Evolutionary conservation across 37 sponge, comb jelly and placozoan genomes (phyloP), one percentile per base, ranked within the genome.

Genomic region (Hormiphora californensis): DNA sequence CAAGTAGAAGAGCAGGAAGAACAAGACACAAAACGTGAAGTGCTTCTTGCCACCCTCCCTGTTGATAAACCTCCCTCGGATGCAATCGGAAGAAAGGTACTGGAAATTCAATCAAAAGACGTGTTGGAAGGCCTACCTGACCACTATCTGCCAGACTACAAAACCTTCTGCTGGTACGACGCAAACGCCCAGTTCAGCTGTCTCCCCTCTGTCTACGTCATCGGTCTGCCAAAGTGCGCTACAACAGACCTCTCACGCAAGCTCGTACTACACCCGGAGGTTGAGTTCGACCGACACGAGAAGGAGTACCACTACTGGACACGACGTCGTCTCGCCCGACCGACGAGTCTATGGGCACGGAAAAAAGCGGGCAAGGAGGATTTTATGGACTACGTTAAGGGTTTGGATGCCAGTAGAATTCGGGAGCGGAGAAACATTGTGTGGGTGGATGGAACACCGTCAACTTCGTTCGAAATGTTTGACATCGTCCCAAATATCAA

Each of bases 401-500:
- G 27, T 19, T 36, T 36, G 19, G 46, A 12, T 9, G 35, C 35
- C 9, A 46, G 17, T 21, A 41, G 23, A 40, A n/a, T 32, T 25
- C n/a, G 2, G 12, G 44, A 73, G n/a, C 35, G 17, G 28, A 27
- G 43, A 27, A 40, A 73, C 5, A 3, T 41, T 22, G 43, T n/a
- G n/a, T 36, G 40, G 17, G 44, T 40, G 44, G 81, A 73, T 40
- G 81, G 81, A 73, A 73, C 81, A 21, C 81, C 81, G 2, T 73
- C 81, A 4, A 39, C 46, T 9, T 22, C 46, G 23, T 73, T 43
- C 38, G 46, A 43, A 0, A 22, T n/a, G 28, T 19, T 43, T 1
- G 1, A 27, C 41, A 22, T 11, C 3, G 46, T 46, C 3, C 81
- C 81, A 4, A 43, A 73, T 46, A 40, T 23, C 25, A 73, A 73